phyloP scores from a whole-genome alignment of 2,888 invertebrate genomes.

The Volucella zonaria region DNA sequence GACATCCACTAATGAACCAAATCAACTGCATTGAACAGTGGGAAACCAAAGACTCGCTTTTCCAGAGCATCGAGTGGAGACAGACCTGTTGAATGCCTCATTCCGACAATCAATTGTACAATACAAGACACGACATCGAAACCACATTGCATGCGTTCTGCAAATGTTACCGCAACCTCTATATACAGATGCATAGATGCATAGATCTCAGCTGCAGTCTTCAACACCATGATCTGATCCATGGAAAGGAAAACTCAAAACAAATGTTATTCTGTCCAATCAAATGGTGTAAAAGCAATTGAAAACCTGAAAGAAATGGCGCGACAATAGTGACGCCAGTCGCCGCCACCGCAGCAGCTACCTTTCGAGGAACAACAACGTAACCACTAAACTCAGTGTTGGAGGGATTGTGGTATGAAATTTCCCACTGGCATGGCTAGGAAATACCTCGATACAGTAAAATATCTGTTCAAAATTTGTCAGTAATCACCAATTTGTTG shows the following conservation, averaged over 20 bases:
- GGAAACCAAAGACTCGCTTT: conserved; percentile 17
- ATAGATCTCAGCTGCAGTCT: conserved; percentile 1
- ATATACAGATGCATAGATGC: conserved; percentile 4
- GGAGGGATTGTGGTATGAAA: no score
- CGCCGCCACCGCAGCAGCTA: neutral
- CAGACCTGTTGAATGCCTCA: conserved; percentile 5
- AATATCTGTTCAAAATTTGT: no score
- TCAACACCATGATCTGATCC: neutral
- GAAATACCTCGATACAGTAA: no score
- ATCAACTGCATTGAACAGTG: neutral
- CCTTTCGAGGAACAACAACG: neutral
- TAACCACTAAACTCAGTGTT: conserved; percentile 27
- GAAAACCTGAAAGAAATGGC: conserved; percentile 56
- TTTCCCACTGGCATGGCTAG: no score
- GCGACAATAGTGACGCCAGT: neutral
- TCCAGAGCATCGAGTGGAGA: neutral
- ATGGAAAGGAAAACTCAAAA: conserved; percentile 8
- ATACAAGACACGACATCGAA: conserved; percentile 16
- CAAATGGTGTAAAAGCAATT: conserved; percentile 18
- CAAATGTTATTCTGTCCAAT: conserved; percentile 12
- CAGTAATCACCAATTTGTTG: no score
- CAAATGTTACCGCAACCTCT: conserved; percentile 16
- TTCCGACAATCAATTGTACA: conserved; percentile 43
- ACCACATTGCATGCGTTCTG: conserved; percentile 30
- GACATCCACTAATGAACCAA: conserved; percentile 26